phyloP scores from a whole-genome alignment of 2,113 vertebrate genomes.

The Hemibagrus wyckioides region DNA sequence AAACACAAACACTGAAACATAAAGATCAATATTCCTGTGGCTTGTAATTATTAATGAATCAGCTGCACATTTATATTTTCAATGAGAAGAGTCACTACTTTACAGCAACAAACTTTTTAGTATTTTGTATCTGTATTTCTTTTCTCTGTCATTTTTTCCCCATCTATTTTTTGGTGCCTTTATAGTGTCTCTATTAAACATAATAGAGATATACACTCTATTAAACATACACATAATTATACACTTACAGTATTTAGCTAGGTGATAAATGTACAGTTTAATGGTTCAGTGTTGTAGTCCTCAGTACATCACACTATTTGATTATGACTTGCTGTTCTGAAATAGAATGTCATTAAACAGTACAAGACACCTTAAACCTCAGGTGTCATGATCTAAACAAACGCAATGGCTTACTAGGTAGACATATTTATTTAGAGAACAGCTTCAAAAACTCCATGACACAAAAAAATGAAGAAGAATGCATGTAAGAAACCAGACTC shows the following conservation, averaged over 20 bases:
- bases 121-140: neutral
- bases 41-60: neutral
- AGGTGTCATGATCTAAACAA: neutral
- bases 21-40: neutral
- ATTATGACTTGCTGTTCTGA: neutral
- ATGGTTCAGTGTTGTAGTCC: neutral
- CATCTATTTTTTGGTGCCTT: neutral
- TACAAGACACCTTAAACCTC: neutral
- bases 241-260: neutral
- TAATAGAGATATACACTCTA: too few relatives aligned
- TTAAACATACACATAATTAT: neutral
- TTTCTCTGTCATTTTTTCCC: neutral
- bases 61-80: neutral
- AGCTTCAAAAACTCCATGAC: neutral
- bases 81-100: neutral
- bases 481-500: neutral
- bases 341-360: neutral
- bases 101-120: neutral
- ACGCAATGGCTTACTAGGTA: neutral
- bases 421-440: neutral
- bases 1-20: constrained; percentile 12
- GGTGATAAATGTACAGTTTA: neutral
- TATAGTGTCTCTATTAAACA: neutral
- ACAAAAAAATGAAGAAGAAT: neutral
- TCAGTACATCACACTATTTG: neutral